Evolutionary conservation across 2,797 vertebrate genomes (phyloP).

Genomic region (Macrochelys suwanniensis): DNA sequence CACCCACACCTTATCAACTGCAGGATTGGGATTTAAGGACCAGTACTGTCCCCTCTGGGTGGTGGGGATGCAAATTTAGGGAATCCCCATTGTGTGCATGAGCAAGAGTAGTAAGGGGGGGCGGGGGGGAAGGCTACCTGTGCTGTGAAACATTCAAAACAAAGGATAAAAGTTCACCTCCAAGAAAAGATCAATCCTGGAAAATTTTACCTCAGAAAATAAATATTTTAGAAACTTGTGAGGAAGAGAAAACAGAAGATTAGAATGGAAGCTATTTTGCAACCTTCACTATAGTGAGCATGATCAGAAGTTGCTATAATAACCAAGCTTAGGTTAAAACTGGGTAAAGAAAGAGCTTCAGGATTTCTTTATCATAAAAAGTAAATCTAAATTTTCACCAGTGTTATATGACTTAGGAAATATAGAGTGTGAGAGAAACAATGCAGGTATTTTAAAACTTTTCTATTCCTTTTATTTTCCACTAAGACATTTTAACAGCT

Average conservation of each 20-base stretch:
- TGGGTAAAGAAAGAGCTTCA: not conserved
- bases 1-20: not conserved
- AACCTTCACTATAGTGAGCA: not conserved
- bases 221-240: not conserved
- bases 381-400: not conserved
- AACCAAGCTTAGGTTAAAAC: not conserved
- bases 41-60: not conserved
- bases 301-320: not conserved
- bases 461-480: not conserved
- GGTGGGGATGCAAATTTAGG: not conserved
- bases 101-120: not conserved
- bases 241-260: not conserved
- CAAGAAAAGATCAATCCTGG: not conserved
- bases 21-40: not conserved
- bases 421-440: not conserved
- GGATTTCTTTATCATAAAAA: not conserved
- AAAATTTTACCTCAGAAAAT: not conserved
- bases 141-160: not conserved
- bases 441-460: not conserved
- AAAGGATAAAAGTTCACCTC: not conserved
- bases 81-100: not conserved
- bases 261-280: not conserved
- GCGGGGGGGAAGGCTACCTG: not conserved
- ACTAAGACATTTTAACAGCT: not conserved
- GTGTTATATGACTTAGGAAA: not conserved